Evolutionary conservation across 1,140 invertebrate genomes (phyloP), one percentile per base, ranked within the genome.

Genomic region (Hypothenemus hampei): DNA sequence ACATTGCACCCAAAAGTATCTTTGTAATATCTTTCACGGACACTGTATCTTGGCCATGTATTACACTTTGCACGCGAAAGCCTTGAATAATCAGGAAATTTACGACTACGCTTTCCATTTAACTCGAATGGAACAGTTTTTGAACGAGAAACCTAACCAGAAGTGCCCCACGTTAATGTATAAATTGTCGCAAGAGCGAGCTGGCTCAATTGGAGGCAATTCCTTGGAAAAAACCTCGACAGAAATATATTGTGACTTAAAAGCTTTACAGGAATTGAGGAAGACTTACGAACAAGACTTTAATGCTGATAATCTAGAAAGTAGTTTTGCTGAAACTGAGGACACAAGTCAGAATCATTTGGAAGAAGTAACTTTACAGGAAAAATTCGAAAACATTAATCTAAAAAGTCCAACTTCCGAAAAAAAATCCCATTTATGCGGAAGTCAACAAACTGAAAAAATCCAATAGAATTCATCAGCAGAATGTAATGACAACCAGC

Each of bases 1-100:
- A 73, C 93, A 97, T 65, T 96, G 93, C 68, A 97, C 93, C 8
- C 88, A 92, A 60, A 91, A 93, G 63, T 97, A 93, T 71, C 75
- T 97, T 33, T 96, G 93, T 69, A 84, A 86, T 53, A 85, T 89
- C 1, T 77, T 81, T 26, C 88, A 92, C 65, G 93, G 93, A 1
- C 93, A 97, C 69, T 86, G 86, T 2, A 90, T 93, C 77, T 77
- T 96, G 18, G 88, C 91, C 5, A 85, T 93, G 80, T 57, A 88
- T 65, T 89, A 91, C 60, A 69, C 69, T 3, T 43, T 69, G 36
- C 69, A 70, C 58, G 69, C 69, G 1, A 68, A 66, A 49, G 62
- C 59, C 35, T 41, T 70, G 21, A 69, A 72, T 55, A 55, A 75
- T 72, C 39, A 67, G 69, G 77, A 80, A 55, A 78, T 79, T 1